phyloP scores from a whole-genome alignment of 2,113 vertebrate genomes.

The Zosterops lateralis region DNA sequence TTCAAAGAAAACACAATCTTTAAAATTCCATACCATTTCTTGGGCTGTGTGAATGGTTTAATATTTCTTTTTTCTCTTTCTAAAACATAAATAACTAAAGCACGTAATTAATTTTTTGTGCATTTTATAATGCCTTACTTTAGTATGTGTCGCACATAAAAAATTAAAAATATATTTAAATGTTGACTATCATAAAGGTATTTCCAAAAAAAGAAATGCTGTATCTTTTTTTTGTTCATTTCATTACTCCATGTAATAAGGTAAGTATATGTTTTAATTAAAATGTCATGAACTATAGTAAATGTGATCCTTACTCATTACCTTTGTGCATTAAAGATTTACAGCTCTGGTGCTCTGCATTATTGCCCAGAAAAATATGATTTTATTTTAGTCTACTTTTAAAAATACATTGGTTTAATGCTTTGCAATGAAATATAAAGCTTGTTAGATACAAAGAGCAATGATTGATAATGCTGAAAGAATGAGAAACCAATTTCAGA shows the following conservation, averaged over 20 bases:
- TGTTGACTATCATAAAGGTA: neutral
- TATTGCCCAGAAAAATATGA: neutral
- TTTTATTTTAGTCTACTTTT: neutral
- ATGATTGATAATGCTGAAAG: neutral
- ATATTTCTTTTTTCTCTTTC: neutral
- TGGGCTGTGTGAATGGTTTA: neutral
- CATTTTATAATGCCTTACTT: neutral
- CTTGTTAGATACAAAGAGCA: neutral
- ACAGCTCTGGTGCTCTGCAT: neutral
- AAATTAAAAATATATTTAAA: neutral
- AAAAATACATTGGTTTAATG: neutral
- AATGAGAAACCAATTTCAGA: neutral
- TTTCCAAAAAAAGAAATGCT: neutral
- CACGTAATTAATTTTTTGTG: neutral
- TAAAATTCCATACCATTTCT: neutral
- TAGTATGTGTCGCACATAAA: neutral
- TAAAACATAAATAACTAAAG: neutral
- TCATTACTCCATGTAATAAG: neutral
- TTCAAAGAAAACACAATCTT: neutral
- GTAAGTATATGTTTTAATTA: neutral
- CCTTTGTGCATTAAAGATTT: neutral
- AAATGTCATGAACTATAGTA: neutral
- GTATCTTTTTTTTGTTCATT: neutral
- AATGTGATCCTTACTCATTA: neutral
- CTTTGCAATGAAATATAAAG: neutral